These are phyloP conservation scores for Hermetia illucens DNA, from an alignment of 1,140 invertebrate genomes.

Conservation along the genomic window DNA sequence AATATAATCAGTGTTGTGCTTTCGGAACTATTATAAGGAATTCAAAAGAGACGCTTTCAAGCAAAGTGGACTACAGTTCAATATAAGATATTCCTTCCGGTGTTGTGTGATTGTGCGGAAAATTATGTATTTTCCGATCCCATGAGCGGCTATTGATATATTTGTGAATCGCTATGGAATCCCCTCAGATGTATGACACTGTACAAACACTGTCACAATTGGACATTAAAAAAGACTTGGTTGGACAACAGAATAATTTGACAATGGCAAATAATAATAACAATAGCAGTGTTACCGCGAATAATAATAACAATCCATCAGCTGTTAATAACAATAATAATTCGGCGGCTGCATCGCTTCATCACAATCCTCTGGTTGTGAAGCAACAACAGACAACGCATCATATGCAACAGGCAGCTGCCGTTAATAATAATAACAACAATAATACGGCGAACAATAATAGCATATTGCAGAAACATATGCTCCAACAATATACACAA, in stretches of 20 bases:
- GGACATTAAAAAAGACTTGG: constrained; percentile 30
- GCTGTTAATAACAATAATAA: constrained; percentile 18
- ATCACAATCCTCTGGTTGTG: constrained; percentile 13
- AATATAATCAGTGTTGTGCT: not conserved
- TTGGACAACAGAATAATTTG: too few relatives aligned
- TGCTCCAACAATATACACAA: constrained; percentile 49
- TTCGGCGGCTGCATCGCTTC: not conserved
- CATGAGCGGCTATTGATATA: constrained; percentile 20
- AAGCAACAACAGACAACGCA: constrained; percentile 24
- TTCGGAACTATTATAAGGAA: constrained; percentile 4
- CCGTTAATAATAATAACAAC: constrained; percentile 24
- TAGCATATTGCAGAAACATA: constrained; percentile 26
- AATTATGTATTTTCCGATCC: constrained; percentile 21
- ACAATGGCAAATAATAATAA: constrained; percentile 22
- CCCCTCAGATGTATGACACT: constrained; percentile 54
- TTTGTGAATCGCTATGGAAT: constrained; percentile 39
- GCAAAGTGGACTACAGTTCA: not conserved
- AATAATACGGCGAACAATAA: constrained; percentile 27
- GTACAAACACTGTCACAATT: constrained; percentile 24
- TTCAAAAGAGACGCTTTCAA: not conserved
- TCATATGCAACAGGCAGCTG: constrained; percentile 28
- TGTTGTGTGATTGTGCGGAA: constrained; percentile 1
- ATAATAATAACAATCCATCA: constrained; percentile 26
- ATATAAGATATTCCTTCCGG: not conserved
- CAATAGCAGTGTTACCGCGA: constrained; percentile 22